phyloP scores from a whole-genome alignment of 2,797 vertebrate species.

The Myotis daubentonii region DNA sequence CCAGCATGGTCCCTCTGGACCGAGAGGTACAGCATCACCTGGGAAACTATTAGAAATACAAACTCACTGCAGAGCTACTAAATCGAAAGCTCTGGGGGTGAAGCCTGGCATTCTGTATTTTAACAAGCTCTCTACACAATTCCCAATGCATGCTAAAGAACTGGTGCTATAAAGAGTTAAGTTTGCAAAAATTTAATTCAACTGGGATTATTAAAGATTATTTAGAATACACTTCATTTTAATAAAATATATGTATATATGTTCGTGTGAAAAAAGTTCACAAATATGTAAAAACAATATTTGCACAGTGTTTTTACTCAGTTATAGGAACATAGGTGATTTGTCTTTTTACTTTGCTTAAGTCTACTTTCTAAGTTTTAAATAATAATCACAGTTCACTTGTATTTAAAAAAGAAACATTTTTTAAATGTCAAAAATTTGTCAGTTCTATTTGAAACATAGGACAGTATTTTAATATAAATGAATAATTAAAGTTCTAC shows the following conservation, averaged over 20 bases:
- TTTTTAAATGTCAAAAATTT: conserved; percentile 31
- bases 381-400: neutral
- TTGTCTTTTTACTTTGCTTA: conserved; percentile 34
- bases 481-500: conserved; percentile 2
- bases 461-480: neutral
- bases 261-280: neutral
- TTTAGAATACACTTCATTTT: conserved; percentile 21
- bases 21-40: neutral
- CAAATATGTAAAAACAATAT: neutral
- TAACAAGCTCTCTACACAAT: conserved; percentile 28
- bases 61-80: neutral
- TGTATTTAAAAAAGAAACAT: neutral
- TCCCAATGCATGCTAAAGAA: neutral
- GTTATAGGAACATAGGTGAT: neutral
- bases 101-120: neutral
- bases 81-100: neutral
- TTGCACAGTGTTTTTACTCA: neutral
- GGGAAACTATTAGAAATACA: conserved; percentile 19
- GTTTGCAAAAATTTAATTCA: neutral
- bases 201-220: neutral
- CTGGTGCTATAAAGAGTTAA: neutral
- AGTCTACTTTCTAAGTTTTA: conserved; percentile 20
- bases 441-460: conserved; percentile 26
- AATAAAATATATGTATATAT: neutral
- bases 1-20: neutral